phyloP scores from a whole-genome alignment of 2,888 invertebrate species.

The Exocentrus adspersus region DNA sequence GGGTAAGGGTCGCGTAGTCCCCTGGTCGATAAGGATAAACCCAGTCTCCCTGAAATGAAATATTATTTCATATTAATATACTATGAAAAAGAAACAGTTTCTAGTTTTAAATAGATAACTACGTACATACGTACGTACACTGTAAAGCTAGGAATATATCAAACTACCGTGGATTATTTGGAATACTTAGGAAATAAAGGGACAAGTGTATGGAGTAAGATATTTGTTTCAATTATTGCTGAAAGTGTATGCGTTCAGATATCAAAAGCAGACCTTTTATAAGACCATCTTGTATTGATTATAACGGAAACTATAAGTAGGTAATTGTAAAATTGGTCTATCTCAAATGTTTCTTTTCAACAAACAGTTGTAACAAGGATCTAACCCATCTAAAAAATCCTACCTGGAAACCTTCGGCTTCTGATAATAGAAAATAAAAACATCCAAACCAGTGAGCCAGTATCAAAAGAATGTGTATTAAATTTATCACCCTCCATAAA shows the following conservation, averaged over 20 bases:
- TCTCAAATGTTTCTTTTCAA: no score
- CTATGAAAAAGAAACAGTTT: not conserved
- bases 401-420: constrained; percentile 87
- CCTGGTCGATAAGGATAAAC: constrained; percentile 88
- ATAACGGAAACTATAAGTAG: no score
- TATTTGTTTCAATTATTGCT: no score
- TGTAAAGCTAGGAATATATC: no score
- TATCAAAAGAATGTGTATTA: constrained; percentile 93
- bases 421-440: constrained; percentile 94
- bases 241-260: no score
- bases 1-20: constrained; percentile 87
- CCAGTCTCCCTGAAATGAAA: constrained; percentile 79
- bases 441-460: constrained; percentile 98
- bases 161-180: no score
- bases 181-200: no score
- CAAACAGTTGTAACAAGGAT: no score
- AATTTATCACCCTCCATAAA: constrained; percentile 93
- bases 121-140: not conserved
- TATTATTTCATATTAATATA: constrained; percentile 3
- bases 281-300: no score
- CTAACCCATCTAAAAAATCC: constrained; percentile 35
- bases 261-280: no score
- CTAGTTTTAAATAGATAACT: not conserved
- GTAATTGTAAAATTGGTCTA: no score
- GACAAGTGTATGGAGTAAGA: no score